Evolutionary conservation across 2,113 vertebrate species (phyloP).

Genomic region (Genyomyrus donnyi): DNA sequence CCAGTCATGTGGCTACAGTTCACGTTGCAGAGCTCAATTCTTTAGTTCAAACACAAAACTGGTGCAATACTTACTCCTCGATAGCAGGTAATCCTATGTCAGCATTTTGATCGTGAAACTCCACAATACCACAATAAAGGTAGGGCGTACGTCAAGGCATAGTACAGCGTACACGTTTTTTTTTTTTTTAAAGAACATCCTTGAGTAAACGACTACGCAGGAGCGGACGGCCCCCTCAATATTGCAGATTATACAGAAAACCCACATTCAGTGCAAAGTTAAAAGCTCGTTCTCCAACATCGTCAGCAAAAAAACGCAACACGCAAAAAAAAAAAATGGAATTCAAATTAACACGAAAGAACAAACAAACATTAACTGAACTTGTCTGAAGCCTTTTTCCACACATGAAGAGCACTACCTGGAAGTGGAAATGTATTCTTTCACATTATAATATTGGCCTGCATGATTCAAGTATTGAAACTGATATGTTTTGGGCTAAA

Average conservation of each 20-base stretch:
- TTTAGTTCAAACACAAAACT: conserved; percentile 90
- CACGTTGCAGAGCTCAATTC: conserved; percentile 93
- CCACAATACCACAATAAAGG: conserved; percentile 83
- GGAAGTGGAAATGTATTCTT: conserved; percentile 98
- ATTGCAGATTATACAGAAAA: conserved; percentile 71
- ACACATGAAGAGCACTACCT: conserved; percentile 84
- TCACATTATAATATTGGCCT: conserved; percentile 99
- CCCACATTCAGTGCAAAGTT: conserved; percentile 94
- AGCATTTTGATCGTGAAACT: conserved; percentile 77
- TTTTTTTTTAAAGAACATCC: conserved; percentile 70
- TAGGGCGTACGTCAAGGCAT: conserved; percentile 90
- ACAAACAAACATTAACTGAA: conserved; percentile 67
- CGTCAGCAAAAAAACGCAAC: conserved; percentile 73
- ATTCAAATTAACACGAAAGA: conserved; percentile 78
- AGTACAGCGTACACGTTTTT: conserved; percentile 74
- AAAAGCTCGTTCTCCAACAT: conserved; percentile 90
- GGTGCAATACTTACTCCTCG: conserved; percentile 91
- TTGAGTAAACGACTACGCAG: conserved; percentile 96
- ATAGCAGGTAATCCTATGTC: conserved; percentile 80
- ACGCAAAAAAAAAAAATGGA: conserved; percentile 66
- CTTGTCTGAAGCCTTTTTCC: conserved; percentile 76
- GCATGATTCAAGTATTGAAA: conserved; percentile 99
- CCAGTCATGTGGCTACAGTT: conserved; percentile 97
- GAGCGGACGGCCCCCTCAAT: conserved; percentile 78
- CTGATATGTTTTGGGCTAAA: conserved; percentile 99